These are phyloP conservation scores for Euleptes europaea DNA, from an alignment of 2,113 vertebrate genomes.

Conservation along the genomic window DNA sequence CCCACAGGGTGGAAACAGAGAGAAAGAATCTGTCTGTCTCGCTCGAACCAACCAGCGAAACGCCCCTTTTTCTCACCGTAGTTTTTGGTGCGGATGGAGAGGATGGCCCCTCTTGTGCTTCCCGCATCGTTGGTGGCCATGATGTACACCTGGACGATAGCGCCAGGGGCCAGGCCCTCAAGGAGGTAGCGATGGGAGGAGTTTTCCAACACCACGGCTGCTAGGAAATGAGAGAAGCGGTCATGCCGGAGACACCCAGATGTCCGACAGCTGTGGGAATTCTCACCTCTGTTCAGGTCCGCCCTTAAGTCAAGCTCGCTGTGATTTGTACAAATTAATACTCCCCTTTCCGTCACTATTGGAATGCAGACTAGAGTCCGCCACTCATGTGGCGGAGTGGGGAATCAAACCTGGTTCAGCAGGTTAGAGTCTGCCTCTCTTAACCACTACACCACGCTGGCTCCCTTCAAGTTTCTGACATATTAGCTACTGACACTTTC, in stretches of 20 bases:
- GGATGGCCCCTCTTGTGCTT: conserved; percentile 43
- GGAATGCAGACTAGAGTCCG: no score
- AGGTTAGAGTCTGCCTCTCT: no score
- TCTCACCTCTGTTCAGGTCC: no score
- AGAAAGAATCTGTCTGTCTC: not conserved
- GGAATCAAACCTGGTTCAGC: no score
- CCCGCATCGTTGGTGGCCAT: conserved; percentile 65
- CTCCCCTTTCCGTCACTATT: no score
- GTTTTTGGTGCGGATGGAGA: conserved; percentile 32
- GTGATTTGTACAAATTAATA: no score
- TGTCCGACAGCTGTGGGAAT: no score
- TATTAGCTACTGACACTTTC: not conserved
- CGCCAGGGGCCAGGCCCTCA: conserved; percentile 40
- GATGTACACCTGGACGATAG: conserved; percentile 60
- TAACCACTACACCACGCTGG: no score
- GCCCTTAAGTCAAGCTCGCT: no score
- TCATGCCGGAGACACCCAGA: not conserved
- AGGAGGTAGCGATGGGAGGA: conserved; percentile 37
- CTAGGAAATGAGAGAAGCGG: conserved; percentile 9
- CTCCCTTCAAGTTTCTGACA: not conserved
- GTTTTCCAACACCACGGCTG: conserved; percentile 20
- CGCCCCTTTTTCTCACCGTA: not conserved
- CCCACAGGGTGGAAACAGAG: not conserved
- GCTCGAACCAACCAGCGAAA: not conserved
- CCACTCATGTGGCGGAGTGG: no score